phyloP scores from a whole-genome alignment of 2,797 vertebrate genomes.

The Yasuhikotakia modesta region DNA sequence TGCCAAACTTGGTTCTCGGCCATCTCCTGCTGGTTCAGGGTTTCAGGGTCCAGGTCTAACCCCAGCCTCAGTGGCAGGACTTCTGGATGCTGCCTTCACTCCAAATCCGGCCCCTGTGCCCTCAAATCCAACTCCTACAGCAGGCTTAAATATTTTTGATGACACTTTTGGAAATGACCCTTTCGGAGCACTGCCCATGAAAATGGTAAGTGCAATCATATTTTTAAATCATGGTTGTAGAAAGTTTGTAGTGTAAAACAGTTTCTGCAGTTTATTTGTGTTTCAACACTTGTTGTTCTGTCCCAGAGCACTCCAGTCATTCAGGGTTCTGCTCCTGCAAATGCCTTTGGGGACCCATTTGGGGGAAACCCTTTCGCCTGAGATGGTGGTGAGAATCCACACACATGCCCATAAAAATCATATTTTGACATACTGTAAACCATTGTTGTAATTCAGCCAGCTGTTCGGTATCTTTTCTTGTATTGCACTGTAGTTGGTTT shows the following conservation, averaged over 20 bases:
- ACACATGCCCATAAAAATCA: background rate
- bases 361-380: constrained; percentile 57
- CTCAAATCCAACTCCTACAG: constrained; percentile 48
- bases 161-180: constrained; percentile 76
- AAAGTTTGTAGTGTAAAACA: background rate
- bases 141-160: constrained; percentile 76
- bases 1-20: constrained; percentile 68
- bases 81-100: constrained; percentile 68
- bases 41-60: constrained; percentile 38
- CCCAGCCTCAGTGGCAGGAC: constrained; percentile 23
- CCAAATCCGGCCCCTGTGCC: constrained; percentile 53
- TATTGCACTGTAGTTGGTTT: background rate
- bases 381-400: constrained; percentile 15
- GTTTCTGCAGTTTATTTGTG: background rate
- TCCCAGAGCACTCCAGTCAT: constrained; percentile 60
- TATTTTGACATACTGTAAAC: too few species aligned
- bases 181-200: constrained; percentile 72
- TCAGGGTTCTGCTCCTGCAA: constrained; percentile 66
- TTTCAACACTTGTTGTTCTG: background rate
- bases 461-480: background rate
- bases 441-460: too few species aligned
- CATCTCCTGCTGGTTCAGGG: constrained; percentile 46
- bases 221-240: too few species aligned
- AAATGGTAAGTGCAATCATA: constrained; percentile 68
- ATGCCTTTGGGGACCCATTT: constrained; percentile 78